phyloP scores from a whole-genome alignment of 2,888 invertebrate genomes.

The Erpobdella octoculata region DNA sequence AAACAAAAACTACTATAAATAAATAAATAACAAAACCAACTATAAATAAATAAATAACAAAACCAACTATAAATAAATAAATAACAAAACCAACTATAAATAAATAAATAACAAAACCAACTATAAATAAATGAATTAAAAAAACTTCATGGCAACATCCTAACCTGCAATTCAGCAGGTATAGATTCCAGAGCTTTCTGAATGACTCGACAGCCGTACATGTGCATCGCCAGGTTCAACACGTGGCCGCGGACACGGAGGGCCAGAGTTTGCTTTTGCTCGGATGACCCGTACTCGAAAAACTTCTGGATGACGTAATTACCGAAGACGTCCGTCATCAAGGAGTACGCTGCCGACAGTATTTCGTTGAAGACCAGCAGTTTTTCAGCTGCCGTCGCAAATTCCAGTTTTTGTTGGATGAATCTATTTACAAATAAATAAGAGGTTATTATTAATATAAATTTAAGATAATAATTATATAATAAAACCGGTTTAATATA shows the following conservation, averaged over 20 bases:
- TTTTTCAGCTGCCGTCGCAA: conserved; percentile 89
- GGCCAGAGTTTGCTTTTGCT: conserved; percentile 89
- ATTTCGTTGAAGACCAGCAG: conserved; percentile 97
- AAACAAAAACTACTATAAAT: neutral
- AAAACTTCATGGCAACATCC: neutral
- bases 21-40: neutral
- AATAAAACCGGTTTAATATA: too few species aligned
- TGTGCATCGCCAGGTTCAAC: conserved; percentile 87
- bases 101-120: neutral
- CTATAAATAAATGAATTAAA: neutral
- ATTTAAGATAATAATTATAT: neutral
- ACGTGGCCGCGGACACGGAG: conserved; percentile 75
- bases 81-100: neutral
- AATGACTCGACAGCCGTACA: conserved; percentile 99
- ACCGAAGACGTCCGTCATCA: conserved; percentile 99
- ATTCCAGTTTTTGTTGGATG: conserved; percentile 96
- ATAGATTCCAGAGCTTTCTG: conserved; percentile 97
- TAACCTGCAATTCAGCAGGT: conserved; percentile 77
- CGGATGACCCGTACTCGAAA: conserved; percentile 94
- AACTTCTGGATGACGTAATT: conserved; percentile 66
- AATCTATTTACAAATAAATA: conserved; percentile 64
- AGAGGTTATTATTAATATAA: neutral
- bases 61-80: neutral
- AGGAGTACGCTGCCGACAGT: conserved; percentile 60
- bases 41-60: neutral